Evolutionary conservation across 2,888 invertebrate genomes (phyloP).

Genomic region (Phyllotreta striolata): DNA sequence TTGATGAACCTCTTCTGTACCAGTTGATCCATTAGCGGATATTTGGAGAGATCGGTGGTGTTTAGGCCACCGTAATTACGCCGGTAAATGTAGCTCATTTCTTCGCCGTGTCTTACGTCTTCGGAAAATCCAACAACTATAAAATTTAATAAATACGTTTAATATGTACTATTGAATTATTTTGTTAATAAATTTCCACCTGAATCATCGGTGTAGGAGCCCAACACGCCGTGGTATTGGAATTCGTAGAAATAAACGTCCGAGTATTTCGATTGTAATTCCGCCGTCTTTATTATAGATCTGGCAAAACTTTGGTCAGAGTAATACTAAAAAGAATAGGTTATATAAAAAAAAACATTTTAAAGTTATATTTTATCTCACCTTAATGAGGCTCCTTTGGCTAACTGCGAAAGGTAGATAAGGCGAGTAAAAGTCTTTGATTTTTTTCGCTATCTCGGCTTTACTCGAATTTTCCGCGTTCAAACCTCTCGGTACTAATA

Average conservation of each 20-base stretch:
- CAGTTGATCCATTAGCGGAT: constrained; percentile 40
- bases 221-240: constrained; percentile 41
- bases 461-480: constrained; percentile 30
- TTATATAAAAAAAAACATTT: not conserved
- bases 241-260: constrained; percentile 47
- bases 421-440: constrained; percentile 40
- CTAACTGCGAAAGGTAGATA: constrained; percentile 21
- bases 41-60: constrained; percentile 41
- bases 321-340: constrained; percentile 44
- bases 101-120: constrained; percentile 43
- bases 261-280: constrained; percentile 41
- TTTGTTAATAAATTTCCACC: constrained; percentile 23
- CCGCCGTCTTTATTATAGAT: constrained; percentile 44
- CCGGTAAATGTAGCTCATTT: constrained; percentile 41
- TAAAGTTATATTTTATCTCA: constrained; percentile 9
- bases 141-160: not conserved
- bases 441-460: constrained; percentile 29
- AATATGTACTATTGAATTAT: not conserved
- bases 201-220: constrained; percentile 41
- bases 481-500: constrained; percentile 41
- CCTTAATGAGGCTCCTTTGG: constrained; percentile 23
- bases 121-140: constrained; percentile 42
- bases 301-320: constrained; percentile 44
- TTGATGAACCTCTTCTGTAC: constrained; percentile 42
- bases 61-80: constrained; percentile 39